Evolutionary conservation across 2,113 vertebrate genomes (phyloP).

Genomic region (Ellobius talpinus): DNA sequence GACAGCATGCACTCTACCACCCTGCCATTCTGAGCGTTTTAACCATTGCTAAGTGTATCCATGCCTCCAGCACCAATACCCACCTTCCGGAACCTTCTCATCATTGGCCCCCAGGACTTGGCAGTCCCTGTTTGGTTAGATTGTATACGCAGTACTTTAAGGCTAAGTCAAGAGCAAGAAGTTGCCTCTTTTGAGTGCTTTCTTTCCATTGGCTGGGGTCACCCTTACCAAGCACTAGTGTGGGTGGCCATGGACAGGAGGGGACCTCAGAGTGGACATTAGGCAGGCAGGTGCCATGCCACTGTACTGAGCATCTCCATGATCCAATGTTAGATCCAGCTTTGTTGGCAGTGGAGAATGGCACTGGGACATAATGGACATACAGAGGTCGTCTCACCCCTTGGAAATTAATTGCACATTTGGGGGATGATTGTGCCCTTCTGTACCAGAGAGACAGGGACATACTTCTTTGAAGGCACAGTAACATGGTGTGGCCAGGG

Average conservation of each 20-base stretch:
- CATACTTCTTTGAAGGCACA: too few relatives aligned
- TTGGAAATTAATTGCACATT: not conserved
- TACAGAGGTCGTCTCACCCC: not conserved
- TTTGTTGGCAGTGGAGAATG: fast-evolving
- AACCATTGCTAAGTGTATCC: not conserved
- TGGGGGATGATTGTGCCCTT: not conserved
- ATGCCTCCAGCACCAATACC: fast-evolving
- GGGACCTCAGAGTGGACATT: too few relatives aligned
- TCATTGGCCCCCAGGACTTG: not conserved
- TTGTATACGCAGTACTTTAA: not conserved
- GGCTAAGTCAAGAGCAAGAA: not conserved
- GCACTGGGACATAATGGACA: not conserved
- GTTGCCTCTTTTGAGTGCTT: not conserved
- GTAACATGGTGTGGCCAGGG: not conserved
- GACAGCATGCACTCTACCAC: too few relatives aligned
- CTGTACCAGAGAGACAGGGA: not conserved
- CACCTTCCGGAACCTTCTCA: not conserved
- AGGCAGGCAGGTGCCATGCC: not conserved
- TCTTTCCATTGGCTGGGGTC: not conserved
- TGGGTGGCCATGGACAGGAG: not conserved
- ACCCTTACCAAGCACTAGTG: not conserved
- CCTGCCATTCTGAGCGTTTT: fast-evolving
- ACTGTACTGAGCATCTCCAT: fast-evolving
- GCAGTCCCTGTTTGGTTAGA: not conserved
- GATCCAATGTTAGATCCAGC: too few relatives aligned